Conservation (phyloP, 2,797 vertebrate species). For the Cyprinella venusta region DNA sequence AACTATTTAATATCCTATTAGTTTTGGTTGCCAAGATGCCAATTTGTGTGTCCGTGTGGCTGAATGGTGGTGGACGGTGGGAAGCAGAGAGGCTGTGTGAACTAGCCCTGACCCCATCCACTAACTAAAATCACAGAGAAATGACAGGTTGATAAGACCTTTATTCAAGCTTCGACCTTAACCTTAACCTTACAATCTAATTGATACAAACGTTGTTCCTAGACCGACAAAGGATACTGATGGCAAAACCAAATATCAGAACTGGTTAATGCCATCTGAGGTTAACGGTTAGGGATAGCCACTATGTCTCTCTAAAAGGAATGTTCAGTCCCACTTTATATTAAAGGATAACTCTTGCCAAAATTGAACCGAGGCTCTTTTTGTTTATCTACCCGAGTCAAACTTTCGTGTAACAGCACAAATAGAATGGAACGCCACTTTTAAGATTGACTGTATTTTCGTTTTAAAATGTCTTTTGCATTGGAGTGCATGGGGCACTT, state of each 20-base stretch:
- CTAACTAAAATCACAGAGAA: not conserved
- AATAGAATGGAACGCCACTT: too few relatives aligned
- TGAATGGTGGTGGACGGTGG: not conserved
- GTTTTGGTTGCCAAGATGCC: not conserved
- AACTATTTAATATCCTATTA: not conserved
- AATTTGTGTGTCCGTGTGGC: not conserved
- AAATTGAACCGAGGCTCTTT: too few relatives aligned
- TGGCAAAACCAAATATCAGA: not conserved
- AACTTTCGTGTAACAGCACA: too few relatives aligned
- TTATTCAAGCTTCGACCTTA: not conserved
- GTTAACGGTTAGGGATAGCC: too few relatives aligned
- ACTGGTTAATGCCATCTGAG: too few relatives aligned
- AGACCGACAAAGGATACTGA: not conserved
- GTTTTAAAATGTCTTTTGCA: too few relatives aligned
- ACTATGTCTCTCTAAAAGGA: too few relatives aligned
- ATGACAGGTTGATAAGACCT: slow-evolving; percentile 17
- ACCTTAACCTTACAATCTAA: not conserved
- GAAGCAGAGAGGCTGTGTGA: not conserved
- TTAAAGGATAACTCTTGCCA: too few relatives aligned
- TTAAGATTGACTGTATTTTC: too few relatives aligned
- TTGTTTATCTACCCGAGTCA: too few relatives aligned
- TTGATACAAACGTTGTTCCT: not conserved
- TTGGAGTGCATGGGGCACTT: too few relatives aligned
- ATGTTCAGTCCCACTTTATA: too few relatives aligned
- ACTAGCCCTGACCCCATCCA: slow-evolving; percentile 12